Percentiles rank a stretch among this genome's conserved stretches.
phyloP scores from a whole-genome alignment of 2,797 vertebrate genomes.

The Mormyrops boulengeri region DNA sequence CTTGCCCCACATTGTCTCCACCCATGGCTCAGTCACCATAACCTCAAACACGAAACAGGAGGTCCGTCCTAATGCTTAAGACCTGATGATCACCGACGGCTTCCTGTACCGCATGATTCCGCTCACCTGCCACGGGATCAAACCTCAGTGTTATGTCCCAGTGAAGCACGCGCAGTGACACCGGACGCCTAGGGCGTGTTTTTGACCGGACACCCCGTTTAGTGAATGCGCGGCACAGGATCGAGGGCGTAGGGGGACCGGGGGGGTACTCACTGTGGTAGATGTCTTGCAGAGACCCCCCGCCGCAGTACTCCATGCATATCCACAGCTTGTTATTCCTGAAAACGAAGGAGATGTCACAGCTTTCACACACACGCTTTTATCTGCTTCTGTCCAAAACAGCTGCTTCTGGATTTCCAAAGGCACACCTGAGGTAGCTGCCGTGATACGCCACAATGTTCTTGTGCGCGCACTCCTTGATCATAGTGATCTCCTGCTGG shows the following conservation, averaged over 20 bases:
- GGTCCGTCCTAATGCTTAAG: not conserved
- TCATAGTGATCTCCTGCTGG: conserved; percentile 68
- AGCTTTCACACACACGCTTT: not conserved
- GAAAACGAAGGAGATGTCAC: not conserved
- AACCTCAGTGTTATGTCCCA: not conserved
- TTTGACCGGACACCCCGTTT: not conserved
- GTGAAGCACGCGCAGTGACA: not conserved
- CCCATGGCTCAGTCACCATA: not conserved
- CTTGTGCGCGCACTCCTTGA: conserved; percentile 62
- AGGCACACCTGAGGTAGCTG: conserved; percentile 65
- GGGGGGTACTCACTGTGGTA: conserved; percentile 56
- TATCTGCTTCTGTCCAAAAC: not conserved
- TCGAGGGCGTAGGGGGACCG: not conserved
- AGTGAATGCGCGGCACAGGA: not conserved
- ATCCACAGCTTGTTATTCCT: conserved; percentile 69
- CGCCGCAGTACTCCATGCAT: conserved; percentile 72
- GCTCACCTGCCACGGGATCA: not conserved
- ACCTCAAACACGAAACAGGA: not conserved
- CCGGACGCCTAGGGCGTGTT: not conserved
- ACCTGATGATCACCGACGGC: not conserved
- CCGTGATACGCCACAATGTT: conserved; percentile 68
- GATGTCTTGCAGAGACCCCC: conserved; percentile 67
- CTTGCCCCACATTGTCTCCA: not conserved
- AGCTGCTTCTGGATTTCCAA: not conserved
- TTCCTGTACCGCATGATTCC: not conserved